These are phyloP conservation scores for Mus spretus DNA, from an alignment of 2,797 vertebrate species.

Conservation along the genomic window DNA sequence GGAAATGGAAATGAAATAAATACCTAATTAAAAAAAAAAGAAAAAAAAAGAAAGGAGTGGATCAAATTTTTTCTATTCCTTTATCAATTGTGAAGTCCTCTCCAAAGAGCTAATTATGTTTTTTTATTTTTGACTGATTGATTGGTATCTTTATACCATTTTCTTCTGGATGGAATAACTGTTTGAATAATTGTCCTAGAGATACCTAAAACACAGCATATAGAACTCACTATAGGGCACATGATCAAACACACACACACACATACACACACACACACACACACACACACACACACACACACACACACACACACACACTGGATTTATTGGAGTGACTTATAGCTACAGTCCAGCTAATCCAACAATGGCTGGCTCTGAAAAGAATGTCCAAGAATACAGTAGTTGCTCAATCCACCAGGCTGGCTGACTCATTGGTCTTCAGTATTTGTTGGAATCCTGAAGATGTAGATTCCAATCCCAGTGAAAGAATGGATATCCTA, in stretches of 20 bases:
- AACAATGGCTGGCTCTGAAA: not conserved
- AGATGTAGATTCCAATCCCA: not conserved
- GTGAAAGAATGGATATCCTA: not conserved
- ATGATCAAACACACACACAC: not conserved
- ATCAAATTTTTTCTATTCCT: not conserved
- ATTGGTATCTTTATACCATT: not conserved
- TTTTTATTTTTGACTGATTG: not conserved
- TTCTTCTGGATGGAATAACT: not conserved
- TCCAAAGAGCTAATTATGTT: not conserved
- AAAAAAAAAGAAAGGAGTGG: not conserved
- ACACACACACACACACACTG: no score
- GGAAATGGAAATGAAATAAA: no score
- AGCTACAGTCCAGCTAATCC: not conserved
- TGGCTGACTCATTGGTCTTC: not conserved
- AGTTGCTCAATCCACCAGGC: not conserved
- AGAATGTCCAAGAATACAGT: not conserved
- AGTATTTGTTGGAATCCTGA: not conserved
- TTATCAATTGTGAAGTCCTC: not conserved
- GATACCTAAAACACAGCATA: not conserved
- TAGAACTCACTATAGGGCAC: not conserved
- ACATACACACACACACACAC: no score
- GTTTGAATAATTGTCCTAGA: not conserved
- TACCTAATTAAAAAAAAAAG: no score
- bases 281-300: no score
- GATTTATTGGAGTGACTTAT: not conserved